A percentile compares a stretch with the other conserved stretches of the same genome.
Conservation (phyloP, 1,140 invertebrate genomes). For the Trichonephila inaurata region DNA sequence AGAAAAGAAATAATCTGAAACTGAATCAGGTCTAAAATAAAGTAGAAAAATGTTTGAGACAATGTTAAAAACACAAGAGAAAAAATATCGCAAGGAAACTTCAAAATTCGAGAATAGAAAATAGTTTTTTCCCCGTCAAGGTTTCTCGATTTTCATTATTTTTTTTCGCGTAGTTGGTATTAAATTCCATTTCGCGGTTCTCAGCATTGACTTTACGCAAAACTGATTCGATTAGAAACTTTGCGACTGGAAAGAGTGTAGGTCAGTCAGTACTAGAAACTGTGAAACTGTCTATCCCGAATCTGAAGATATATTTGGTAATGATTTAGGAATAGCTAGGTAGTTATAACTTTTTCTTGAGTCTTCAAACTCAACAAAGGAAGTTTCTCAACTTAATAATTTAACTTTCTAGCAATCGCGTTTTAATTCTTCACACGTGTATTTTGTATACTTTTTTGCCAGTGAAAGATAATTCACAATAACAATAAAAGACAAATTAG, state of each 20-base stretch:
- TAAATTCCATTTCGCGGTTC: background rate
- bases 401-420: too few relatives aligned
- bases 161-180: background rate
- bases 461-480: too few relatives aligned
- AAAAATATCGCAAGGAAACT: background rate
- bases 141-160: background rate
- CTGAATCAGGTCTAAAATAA: background rate
- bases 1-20: background rate
- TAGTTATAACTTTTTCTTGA: too few relatives aligned
- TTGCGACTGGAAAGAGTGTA: background rate
- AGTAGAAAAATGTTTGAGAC: conserved; percentile 13
- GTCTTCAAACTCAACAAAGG: too few relatives aligned
- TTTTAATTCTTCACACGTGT: too few relatives aligned
- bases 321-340: too few relatives aligned
- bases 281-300: background rate
- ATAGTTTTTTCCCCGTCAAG: background rate
- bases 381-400: too few relatives aligned
- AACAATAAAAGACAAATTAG: too few relatives aligned
- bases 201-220: background rate
- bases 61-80: background rate
- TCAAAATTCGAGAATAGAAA: background rate
- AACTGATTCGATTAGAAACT: background rate
- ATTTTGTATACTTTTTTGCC: too few relatives aligned
- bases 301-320: too few relatives aligned
- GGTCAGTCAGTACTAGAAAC: background rate